These are phyloP conservation scores for Pyrocoelia pectoralis DNA, from an alignment of 2,888 invertebrate species.

Conservation along the genomic window DNA sequence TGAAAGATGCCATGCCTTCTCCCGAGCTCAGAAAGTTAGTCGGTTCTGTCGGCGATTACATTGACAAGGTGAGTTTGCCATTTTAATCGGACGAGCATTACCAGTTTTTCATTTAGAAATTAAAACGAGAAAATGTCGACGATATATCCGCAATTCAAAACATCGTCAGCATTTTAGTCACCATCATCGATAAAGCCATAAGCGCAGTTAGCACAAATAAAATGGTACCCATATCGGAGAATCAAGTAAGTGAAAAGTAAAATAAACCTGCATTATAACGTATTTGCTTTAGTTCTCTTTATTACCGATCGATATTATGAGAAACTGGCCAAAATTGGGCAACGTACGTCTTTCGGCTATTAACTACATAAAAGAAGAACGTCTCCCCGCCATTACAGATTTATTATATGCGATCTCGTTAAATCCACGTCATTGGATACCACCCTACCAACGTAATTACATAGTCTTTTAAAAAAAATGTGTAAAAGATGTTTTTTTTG, in stretches of 20 bases:
- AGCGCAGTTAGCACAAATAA: constrained; percentile 58
- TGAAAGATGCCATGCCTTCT: constrained; percentile 69
- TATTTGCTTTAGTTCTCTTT: constrained; percentile 31
- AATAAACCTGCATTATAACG: neutral
- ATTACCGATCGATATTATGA: constrained; percentile 57
- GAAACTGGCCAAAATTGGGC: constrained; percentile 65
- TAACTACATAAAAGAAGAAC: constrained; percentile 67
- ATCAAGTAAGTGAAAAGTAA: constrained; percentile 20
- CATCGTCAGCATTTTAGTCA: constrained; percentile 63
- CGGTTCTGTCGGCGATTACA: constrained; percentile 67
- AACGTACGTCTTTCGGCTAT: constrained; percentile 68
- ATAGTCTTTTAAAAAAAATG: neutral
- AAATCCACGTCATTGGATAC: constrained; percentile 67
- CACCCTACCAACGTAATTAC: constrained; percentile 69
- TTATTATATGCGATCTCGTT: constrained; percentile 64
- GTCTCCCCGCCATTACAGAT: constrained; percentile 64
- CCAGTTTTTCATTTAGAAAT: constrained; percentile 64
- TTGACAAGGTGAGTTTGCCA: constrained; percentile 70
- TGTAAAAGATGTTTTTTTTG: constrained; percentile 40
- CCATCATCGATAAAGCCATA: constrained; percentile 58
- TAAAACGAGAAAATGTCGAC: constrained; percentile 67
- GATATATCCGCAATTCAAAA: constrained; percentile 69
- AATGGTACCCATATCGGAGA: constrained; percentile 45
- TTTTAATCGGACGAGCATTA: no score
- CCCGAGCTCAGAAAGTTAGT: constrained; percentile 70